Evolutionary conservation across 2,797 vertebrate species (phyloP).

Genomic region (Neostethus bicornis): DNA sequence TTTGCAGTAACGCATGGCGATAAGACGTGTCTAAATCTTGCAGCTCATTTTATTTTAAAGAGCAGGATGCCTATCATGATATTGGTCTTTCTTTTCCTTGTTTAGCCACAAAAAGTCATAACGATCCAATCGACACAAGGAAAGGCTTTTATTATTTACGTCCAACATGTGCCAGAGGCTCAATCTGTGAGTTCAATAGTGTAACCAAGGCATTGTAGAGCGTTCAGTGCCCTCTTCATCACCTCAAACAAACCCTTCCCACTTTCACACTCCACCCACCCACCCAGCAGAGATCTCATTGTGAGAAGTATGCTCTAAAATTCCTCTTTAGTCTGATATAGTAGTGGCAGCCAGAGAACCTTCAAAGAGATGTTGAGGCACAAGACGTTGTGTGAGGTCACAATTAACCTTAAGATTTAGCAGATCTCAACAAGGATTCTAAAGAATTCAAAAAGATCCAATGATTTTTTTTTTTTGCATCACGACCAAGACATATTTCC

Average conservation of each 20-base stretch:
- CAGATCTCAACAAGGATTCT: not conserved
- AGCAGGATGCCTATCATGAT: not conserved
- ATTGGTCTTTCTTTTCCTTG: not conserved
- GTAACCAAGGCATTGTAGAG: constrained; percentile 17
- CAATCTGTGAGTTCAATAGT: constrained; percentile 29
- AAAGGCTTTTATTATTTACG: not conserved
- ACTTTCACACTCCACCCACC: not conserved
- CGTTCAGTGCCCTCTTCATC: constrained; percentile 25
- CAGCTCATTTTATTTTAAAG: constrained; percentile 16
- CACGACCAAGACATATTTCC: no score
- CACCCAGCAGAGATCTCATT: constrained; percentile 23
- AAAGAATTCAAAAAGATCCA: no score
- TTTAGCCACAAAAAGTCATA: constrained; percentile 6
- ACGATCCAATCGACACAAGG: constrained; percentile 4
- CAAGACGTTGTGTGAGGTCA: constrained; percentile 32
- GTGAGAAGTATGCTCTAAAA: constrained; percentile 34
- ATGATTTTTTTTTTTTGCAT: no score
- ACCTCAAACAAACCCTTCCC: constrained; percentile 9
- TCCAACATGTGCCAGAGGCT: constrained; percentile 18
- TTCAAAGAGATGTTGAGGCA: constrained; percentile 6
- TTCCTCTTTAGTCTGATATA: constrained; percentile 49
- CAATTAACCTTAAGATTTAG: not conserved
- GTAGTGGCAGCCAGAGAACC: constrained; percentile 27
- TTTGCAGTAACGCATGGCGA: constrained; percentile 7
- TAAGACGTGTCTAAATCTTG: constrained; percentile 5